A percentile compares a stretch with the other conserved stretches of the same genome.
These are phyloP conservation scores for Pseudopleuronectes americanus DNA, from an alignment of 2,797 vertebrate genomes.

Conservation along the genomic window DNA sequence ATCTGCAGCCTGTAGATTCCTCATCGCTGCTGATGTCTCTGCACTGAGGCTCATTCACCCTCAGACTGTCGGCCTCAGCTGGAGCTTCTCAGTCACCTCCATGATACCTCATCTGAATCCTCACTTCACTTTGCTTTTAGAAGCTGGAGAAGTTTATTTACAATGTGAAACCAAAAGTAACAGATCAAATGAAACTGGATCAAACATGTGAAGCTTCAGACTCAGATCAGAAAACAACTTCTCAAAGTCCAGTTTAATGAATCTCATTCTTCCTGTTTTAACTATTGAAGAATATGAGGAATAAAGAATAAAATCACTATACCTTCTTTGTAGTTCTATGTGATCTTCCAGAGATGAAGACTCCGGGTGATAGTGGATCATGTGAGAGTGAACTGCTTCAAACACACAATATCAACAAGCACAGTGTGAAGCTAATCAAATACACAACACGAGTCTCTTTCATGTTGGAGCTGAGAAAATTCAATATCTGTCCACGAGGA, in stretches of 20 bases:
- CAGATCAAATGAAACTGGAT: no score
- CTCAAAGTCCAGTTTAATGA: no score
- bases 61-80: background rate
- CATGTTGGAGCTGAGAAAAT: slow-evolving; percentile 31
- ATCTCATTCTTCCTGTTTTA: no score
- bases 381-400: background rate
- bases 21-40: slow-evolving; percentile 27
- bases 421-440: slow-evolving; percentile 3
- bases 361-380: slow-evolving; percentile 9
- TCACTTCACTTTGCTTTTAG: background rate
- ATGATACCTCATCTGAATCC: background rate
- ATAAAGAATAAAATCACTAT: no score
- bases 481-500: slow-evolving; percentile 3
- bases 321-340: no score
- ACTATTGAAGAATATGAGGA: no score
- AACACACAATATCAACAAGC: slow-evolving; percentile 8
- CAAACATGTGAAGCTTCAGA: no score
- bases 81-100: slow-evolving; percentile 36
- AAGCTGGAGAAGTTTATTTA: background rate
- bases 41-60: slow-evolving; percentile 28
- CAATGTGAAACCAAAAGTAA: no score
- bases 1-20: slow-evolving; percentile 20
- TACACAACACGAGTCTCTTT: slow-evolving; percentile 30
- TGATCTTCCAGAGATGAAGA: background rate
- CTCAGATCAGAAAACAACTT: no score